Conservation (phyloP, 2,113 vertebrate genomes). For the Lampris incognitus region DNA sequence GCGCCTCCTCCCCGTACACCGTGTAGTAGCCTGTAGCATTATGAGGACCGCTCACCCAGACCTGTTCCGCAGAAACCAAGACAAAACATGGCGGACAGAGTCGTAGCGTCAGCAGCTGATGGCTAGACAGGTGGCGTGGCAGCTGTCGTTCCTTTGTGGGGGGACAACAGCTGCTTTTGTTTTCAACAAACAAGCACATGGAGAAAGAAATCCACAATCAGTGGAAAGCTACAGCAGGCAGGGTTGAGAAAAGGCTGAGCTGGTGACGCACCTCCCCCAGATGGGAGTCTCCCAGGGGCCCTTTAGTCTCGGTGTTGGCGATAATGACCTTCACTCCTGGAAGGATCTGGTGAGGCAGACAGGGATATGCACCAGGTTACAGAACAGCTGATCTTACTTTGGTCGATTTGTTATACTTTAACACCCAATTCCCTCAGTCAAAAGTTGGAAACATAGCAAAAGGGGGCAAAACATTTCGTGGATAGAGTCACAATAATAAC, state of each 20-base stretch:
- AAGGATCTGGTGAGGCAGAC: conserved; percentile 85
- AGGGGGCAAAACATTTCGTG: not conserved
- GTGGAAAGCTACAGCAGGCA: no score
- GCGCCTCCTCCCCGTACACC: conserved; percentile 92
- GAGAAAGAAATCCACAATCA: no score
- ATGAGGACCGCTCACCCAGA: conserved; percentile 97
- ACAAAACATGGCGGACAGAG: not conserved
- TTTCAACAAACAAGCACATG: no score
- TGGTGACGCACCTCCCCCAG: conserved; percentile 89
- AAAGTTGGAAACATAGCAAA: not conserved
- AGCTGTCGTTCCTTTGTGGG: no score
- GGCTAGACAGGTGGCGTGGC: no score
- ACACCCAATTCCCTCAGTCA: no score
- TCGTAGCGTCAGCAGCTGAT: not conserved
- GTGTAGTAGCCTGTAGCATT: conserved; percentile 96
- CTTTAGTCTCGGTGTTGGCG: conserved; percentile 95
- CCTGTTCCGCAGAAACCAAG: conserved; percentile 67
- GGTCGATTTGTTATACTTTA: no score
- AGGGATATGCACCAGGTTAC: not conserved
- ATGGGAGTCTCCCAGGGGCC: conserved; percentile 94
- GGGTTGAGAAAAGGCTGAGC: no score
- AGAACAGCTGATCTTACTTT: not conserved
- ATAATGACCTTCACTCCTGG: conserved; percentile 97
- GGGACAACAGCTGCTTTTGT: no score
- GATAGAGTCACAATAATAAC: not conserved